These are phyloP conservation scores for Melanotaenia boesemani DNA, from an alignment of 2,797 vertebrate species.

Conservation along the genomic window DNA sequence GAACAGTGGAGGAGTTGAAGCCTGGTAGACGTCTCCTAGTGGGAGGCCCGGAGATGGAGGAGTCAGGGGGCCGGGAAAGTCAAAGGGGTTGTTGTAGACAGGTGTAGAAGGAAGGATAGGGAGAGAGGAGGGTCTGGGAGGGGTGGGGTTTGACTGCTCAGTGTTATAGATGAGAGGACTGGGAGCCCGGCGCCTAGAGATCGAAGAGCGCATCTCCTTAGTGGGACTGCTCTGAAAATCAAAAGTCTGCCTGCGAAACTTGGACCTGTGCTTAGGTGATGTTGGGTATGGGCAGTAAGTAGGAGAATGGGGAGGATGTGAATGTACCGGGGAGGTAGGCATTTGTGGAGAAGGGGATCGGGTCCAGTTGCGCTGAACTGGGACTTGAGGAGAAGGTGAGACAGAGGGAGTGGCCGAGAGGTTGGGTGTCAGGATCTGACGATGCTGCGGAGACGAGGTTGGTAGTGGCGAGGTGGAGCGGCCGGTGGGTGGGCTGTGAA, in stretches of 20 bases:
- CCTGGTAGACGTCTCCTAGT: constrained; percentile 81
- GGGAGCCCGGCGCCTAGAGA: constrained; percentile 87
- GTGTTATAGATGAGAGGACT: constrained; percentile 91
- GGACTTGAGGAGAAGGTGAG: constrained; percentile 75
- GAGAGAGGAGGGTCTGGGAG: constrained; percentile 87
- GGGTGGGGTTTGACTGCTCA: constrained; percentile 87
- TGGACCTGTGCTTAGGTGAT: constrained; percentile 87
- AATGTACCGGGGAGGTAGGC: constrained; percentile 76
- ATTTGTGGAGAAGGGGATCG: constrained; percentile 77
- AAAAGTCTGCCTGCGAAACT: constrained; percentile 83
- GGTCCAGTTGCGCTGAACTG: constrained; percentile 79
- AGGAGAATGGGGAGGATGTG: constrained; percentile 82
- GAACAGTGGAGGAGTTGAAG: constrained; percentile 80
- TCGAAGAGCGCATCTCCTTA: constrained; percentile 78
- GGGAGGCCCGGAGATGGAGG: constrained; percentile 81
- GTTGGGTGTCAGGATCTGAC: constrained; percentile 79
- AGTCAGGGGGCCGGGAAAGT: constrained; percentile 88
- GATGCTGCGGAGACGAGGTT: constrained; percentile 80
- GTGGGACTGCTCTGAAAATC: constrained; percentile 82
- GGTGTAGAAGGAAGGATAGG: constrained; percentile 85
- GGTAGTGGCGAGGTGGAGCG: constrained; percentile 81
- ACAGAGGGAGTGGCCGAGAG: constrained; percentile 75
- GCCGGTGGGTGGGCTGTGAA: constrained; percentile 78
- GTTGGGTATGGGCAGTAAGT: constrained; percentile 84
- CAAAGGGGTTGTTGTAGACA: constrained; percentile 87